A percentile compares a stretch with the other conserved stretches of the same genome.
Evolutionary conservation across 2,113 vertebrate genomes (phyloP).

Genomic region (Stegostoma tigrinum): DNA sequence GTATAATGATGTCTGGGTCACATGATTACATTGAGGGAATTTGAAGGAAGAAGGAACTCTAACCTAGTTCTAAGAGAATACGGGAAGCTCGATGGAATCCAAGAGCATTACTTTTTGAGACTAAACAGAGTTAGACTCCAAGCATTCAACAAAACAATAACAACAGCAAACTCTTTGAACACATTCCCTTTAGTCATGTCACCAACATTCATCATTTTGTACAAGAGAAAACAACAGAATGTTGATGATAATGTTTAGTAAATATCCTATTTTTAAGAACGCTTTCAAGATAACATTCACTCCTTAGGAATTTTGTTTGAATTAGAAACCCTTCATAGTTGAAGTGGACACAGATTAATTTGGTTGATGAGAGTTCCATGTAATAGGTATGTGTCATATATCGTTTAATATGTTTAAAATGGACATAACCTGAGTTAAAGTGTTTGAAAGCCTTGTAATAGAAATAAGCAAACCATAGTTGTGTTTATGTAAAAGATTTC

Average conservation of each 20-base stretch:
- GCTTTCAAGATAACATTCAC: neutral
- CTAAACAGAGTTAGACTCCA: too few relatives aligned
- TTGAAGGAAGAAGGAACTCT: too few relatives aligned
- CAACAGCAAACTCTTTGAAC: neutral
- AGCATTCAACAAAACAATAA: too few relatives aligned
- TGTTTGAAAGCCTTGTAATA: neutral
- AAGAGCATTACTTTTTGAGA: too few relatives aligned
- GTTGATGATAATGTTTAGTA: neutral
- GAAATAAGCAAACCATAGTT: neutral
- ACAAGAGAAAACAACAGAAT: neutral
- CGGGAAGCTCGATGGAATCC: too few relatives aligned
- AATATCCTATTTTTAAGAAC: neutral
- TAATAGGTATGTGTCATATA: neutral
- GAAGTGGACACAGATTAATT: neutral
- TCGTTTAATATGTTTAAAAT: neutral
- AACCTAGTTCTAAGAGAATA: too few relatives aligned
- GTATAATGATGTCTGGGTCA: too few relatives aligned
- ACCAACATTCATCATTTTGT: neutral
- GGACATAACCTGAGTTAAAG: neutral
- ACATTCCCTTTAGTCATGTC: neutral
- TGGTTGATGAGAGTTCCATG: neutral
- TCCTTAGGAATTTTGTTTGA: neutral
- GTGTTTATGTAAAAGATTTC: neutral
- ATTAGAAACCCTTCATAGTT: neutral
- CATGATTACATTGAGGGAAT: too few relatives aligned